A percentile compares a stretch with the other conserved stretches of the same genome.
These are phyloP conservation scores for Cuniculus paca DNA, from an alignment of 2,797 vertebrate genomes.

Conservation along the genomic window DNA sequence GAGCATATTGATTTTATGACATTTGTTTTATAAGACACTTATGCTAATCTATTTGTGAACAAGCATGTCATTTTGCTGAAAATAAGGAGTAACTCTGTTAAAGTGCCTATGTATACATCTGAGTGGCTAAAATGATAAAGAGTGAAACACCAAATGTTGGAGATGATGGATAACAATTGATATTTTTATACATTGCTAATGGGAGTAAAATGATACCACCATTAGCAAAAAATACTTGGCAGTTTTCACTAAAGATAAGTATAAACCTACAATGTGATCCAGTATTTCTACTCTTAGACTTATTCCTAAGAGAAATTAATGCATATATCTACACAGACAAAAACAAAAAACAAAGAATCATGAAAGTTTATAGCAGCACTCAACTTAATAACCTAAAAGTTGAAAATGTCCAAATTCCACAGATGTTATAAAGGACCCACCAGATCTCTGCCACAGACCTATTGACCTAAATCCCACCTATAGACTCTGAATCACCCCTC, in stretches of 20 bases:
- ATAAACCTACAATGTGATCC: not conserved
- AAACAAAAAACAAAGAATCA: not conserved
- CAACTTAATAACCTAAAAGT: not conserved
- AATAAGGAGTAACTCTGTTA: not conserved
- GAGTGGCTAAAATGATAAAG: not conserved
- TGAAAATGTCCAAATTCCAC: not conserved
- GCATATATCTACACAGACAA: not conserved
- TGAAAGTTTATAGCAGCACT: not conserved
- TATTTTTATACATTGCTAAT: not conserved
- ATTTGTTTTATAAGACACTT: conserved; percentile 20
- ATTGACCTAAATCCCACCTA: not conserved
- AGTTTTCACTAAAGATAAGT: not conserved
- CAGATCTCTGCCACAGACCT: not conserved
- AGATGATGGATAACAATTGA: not conserved
- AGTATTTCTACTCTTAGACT: not conserved
- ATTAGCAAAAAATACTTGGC: not conserved
- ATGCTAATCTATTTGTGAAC: not conserved
- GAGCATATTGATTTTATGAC: conserved; percentile 10
- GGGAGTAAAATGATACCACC: not conserved
- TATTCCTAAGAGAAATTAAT: not conserved
- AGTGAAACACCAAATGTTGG: not conserved
- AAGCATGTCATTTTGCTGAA: not conserved
- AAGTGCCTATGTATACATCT: not conserved
- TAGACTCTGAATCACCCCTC: not conserved
- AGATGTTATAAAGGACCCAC: not conserved